A percentile compares a stretch with the other conserved stretches of the same genome.
These are phyloP conservation scores for Lagocephalus sceleratus DNA, from an alignment of 2,797 vertebrate genomes.

Conservation along the genomic window DNA sequence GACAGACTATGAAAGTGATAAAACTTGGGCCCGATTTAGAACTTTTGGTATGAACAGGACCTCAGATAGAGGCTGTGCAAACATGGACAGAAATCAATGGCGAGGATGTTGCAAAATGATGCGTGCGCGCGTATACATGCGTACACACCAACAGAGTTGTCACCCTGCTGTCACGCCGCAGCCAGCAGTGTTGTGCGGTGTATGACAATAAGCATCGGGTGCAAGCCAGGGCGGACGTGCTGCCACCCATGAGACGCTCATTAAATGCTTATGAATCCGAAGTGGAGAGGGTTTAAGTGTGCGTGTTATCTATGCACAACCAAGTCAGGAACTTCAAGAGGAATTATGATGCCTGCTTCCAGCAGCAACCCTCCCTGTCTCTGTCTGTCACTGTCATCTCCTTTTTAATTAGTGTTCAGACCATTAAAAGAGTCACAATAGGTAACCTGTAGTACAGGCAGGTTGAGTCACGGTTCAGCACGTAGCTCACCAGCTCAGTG, in stretches of 20 bases:
- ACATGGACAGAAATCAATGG: too few species aligned
- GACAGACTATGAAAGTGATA: too few species aligned
- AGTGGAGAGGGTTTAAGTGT: constrained; percentile 23
- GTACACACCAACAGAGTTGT: constrained; percentile 23
- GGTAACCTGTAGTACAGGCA: neutral
- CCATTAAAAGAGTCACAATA: neutral
- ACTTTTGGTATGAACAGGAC: too few species aligned
- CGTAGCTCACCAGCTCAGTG: too few species aligned
- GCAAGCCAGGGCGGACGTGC: constrained; percentile 38
- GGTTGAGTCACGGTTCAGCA: too few species aligned
- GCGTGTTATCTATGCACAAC: neutral
- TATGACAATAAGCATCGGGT: constrained; percentile 42
- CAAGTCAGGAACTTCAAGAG: neutral
- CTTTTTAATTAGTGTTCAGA: neutral
- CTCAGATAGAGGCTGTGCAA: too few species aligned
- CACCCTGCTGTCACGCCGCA: constrained; percentile 44
- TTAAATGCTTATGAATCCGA: constrained; percentile 57
- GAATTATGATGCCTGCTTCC: neutral
- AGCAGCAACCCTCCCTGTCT: neutral
- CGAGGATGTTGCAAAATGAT: too few species aligned
- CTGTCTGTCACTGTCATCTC: neutral
- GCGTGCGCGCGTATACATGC: neutral
- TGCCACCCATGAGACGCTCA: constrained; percentile 36
- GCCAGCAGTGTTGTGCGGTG: constrained; percentile 37
- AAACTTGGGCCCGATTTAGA: too few species aligned